phyloP scores from a whole-genome alignment of 2,888 invertebrate species.

The Tachystola acroxantha region DNA sequence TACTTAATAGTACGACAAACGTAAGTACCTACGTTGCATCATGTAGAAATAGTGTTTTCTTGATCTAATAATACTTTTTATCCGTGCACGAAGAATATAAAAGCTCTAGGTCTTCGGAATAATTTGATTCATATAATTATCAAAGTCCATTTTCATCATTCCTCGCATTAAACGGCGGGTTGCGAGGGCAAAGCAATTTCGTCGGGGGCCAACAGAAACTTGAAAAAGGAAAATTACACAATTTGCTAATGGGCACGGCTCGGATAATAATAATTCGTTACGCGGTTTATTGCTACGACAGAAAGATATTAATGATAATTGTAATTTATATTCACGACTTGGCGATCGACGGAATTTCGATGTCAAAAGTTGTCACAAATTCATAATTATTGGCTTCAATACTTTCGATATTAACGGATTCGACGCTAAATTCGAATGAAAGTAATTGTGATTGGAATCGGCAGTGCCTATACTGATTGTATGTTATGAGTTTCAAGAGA shows the following conservation, averaged over 20 bases:
- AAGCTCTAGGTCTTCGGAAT: slow-evolving; percentile 25
- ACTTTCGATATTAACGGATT: too few species aligned
- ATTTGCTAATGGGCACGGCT: slow-evolving; percentile 66
- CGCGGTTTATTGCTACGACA: slow-evolving; percentile 45
- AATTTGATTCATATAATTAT: slow-evolving; percentile 53
- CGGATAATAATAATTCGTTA: slow-evolving; percentile 63
- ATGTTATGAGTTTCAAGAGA: too few species aligned
- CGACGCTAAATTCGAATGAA: too few species aligned
- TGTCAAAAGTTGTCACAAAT: slow-evolving; percentile 1
- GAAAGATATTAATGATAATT: slow-evolving; percentile 47
- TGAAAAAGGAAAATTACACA: slow-evolving; percentile 73
- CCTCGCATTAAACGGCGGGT: slow-evolving; percentile 55
- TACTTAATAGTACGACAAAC: too few species aligned
- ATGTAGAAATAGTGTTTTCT: too few species aligned
- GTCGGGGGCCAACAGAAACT: slow-evolving; percentile 60
- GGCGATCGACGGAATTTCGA: slow-evolving; percentile 10
- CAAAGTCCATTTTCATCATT: slow-evolving; percentile 64
- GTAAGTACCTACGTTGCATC: too few species aligned
- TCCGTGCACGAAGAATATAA: slow-evolving; percentile 5
- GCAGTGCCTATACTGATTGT: too few species aligned
- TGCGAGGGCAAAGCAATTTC: slow-evolving; percentile 64
- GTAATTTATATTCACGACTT: slow-evolving; percentile 37
- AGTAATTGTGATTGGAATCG: too few species aligned
- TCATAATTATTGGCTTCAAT: too few species aligned
- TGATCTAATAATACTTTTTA: too few species aligned